A percentile compares a stretch with the other conserved stretches of the same genome.
Conservation (phyloP, 2,888 invertebrate genomes). For the Clostera curtula region DNA sequence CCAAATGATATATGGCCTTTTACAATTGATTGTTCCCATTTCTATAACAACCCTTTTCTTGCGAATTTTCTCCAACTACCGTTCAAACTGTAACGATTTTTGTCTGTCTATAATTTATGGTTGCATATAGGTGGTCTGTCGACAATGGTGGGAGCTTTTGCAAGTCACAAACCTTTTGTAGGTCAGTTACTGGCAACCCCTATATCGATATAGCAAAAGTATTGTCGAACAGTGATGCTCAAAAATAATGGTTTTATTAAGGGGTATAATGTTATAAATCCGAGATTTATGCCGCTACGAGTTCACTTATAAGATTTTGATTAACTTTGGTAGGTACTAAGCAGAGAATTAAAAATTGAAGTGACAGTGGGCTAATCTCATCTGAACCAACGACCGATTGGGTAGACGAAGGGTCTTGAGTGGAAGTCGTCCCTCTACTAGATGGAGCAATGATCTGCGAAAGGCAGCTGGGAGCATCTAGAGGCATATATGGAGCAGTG, state of each 20-base stretch:
- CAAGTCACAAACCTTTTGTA: constrained; percentile 66
- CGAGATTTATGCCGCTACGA: constrained; percentile 4
- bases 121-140: constrained; percentile 53
- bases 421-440: too few relatives aligned
- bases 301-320: too few relatives aligned
- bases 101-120: constrained; percentile 55
- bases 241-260: constrained; percentile 24
- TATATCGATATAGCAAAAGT: constrained; percentile 38
- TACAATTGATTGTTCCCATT: constrained; percentile 28
- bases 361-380: too few relatives aligned
- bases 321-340: too few relatives aligned
- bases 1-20: constrained; percentile 33
- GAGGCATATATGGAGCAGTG: too few relatives aligned
- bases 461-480: too few relatives aligned
- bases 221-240: constrained; percentile 28
- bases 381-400: too few relatives aligned
- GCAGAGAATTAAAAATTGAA: too few relatives aligned
- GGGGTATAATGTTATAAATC: neutral
- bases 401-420: too few relatives aligned
- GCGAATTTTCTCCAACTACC: constrained; percentile 51
- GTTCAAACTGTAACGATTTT: constrained; percentile 57
- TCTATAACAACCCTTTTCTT: constrained; percentile 49
- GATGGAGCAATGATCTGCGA: too few relatives aligned
- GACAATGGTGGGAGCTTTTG: constrained; percentile 44
- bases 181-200: constrained; percentile 50